phyloP scores from a whole-genome alignment of 1,140 invertebrate species.

The Bombus picipes region DNA sequence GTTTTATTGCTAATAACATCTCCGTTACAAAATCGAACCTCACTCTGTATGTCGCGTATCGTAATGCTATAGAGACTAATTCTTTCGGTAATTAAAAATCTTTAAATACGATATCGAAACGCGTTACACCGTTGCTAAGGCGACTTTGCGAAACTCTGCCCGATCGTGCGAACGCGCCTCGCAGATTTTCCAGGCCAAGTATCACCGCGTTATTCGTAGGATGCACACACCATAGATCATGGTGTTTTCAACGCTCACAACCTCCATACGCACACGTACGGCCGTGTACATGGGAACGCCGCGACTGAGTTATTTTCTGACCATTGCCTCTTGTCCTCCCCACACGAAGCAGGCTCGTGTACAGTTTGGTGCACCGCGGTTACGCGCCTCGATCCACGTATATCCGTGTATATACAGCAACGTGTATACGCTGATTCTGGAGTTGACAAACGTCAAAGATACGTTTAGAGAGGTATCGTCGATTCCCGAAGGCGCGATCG shows the following conservation, averaged over 20 bases:
- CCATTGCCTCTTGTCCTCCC: constrained; percentile 57
- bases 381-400: background rate
- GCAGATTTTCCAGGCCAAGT: constrained; percentile 63
- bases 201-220: constrained; percentile 56
- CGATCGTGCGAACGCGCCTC: constrained; percentile 41
- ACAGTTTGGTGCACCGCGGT: constrained; percentile 38
- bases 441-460: constrained; percentile 12
- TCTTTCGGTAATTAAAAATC: background rate
- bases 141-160: constrained; percentile 15
- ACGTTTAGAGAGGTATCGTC: background rate
- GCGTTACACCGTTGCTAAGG: constrained; percentile 17
- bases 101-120: background rate
- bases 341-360: constrained; percentile 4
- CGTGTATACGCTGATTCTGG: background rate
- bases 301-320: constrained; percentile 70
- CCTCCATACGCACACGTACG: constrained; percentile 1
- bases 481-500: background rate
- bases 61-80: too few species aligned
- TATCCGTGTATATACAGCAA: background rate
- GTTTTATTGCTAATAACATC: constrained; percentile 48
- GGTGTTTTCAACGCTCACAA: constrained; percentile 60
- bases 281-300: constrained; percentile 59
- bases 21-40: background rate
- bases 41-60: background rate
- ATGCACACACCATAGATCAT: constrained; percentile 62